These are phyloP conservation scores for Pilophorus perplexus DNA, from an alignment of 2,888 invertebrate species.

Conservation along the genomic window DNA sequence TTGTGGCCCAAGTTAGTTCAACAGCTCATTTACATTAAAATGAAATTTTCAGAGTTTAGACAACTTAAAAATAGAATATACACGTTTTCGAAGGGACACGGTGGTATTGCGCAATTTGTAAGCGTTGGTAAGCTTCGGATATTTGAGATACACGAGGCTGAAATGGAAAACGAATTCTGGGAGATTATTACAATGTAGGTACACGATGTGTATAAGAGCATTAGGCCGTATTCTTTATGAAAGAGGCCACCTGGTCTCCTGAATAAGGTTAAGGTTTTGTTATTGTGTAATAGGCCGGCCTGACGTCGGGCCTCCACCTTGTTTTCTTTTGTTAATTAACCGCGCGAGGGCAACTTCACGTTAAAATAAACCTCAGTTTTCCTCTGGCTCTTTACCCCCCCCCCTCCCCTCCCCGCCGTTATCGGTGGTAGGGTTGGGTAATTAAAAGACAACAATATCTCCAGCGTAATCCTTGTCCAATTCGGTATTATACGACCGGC, in stretches of 20 bases:
- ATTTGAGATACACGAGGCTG: not conserved
- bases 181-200: not conserved
- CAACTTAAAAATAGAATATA: too few species aligned
- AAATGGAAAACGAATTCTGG: not conserved
- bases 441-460: conserved; percentile 37
- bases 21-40: too few species aligned
- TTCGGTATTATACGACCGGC: conserved; percentile 27
- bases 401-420: conserved; percentile 9
- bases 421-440: not conserved
- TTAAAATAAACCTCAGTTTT: conserved; percentile 31
- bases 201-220: not conserved
- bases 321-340: conserved; percentile 40
- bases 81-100: too few species aligned
- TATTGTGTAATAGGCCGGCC: not conserved
- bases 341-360: conserved; percentile 28
- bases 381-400: too few species aligned
- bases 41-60: too few species aligned
- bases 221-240: not conserved
- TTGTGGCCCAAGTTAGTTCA: too few species aligned
- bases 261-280: not conserved
- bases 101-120: too few species aligned
- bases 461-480: conserved; percentile 19
- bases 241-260: not conserved
- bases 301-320: conserved; percentile 9
- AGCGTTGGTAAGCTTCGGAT: not conserved